Base-by-base conservation (phyloP, 2,113 vertebrate genomes). In the Excalfactoria chinensis region DNA sequence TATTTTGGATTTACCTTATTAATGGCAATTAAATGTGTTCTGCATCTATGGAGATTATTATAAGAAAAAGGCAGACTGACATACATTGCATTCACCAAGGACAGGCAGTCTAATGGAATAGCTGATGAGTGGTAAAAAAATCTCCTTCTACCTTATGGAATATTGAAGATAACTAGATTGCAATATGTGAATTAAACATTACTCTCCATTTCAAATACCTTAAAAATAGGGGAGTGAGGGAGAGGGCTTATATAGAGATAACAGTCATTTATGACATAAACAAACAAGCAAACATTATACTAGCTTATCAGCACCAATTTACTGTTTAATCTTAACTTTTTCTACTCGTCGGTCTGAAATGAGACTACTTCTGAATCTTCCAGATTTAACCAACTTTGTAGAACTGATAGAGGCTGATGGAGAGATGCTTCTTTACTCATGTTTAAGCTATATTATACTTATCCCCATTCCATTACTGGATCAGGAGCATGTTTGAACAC, bases 241-340 rank as follows among this genome's bases (percentile, higher is more conserved):
- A 28, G 51, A 53, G 14, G 26, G 26, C 6, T 30, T 2, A 1
- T 25, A 7, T 1, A 0, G 13, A 40, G 17, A 6, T 26, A 19
- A 44, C 34, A 68, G n/a, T 4, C 23, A 67, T 18, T 49, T 40
- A 28, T 15, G 32, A 32, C 9, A 62, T 62, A 62, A 62, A 53
- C 15, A 37, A 62, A 40, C 37, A 60, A 37, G 37, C 9, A 40
- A 37, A 37, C 23, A 11, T 32, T 69, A 72, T 58, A 21, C 3
- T 9, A 28, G 26, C 9, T 64, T 60, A 75, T 46, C 32, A 43
- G 13, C 18, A 75, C 60, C 7, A 15, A 72, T 90, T 75, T 37
- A 48, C 4, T 14, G 68, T 41, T 68, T 64, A 5, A 17, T 60
- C 30, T 16, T 76, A 9, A 15, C 20, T 90, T 77, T 70, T 41